phyloP scores from a whole-genome alignment of 2,113 vertebrate genomes.

The Setophaga petechia region DNA sequence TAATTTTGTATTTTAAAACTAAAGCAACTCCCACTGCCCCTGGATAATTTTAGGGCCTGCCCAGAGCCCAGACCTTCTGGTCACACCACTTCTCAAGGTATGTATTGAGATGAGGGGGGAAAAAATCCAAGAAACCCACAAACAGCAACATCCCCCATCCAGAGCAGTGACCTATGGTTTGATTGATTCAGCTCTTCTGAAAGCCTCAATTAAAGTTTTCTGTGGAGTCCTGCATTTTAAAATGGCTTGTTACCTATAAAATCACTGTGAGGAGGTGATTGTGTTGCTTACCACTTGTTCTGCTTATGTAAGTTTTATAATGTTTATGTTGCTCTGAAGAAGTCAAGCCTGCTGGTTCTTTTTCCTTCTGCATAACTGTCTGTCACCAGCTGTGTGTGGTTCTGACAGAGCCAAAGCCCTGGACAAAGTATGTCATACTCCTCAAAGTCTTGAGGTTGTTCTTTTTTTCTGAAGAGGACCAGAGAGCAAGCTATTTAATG shows the following conservation, averaged over 20 bases:
- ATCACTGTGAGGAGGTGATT: neutral
- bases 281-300: neutral
- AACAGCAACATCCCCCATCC: fast-evolving
- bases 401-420: neutral
- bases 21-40: neutral
- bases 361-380: neutral
- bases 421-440: neutral
- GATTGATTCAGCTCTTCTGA: neutral
- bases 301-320: neutral
- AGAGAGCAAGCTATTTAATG: neutral
- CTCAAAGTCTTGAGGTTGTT: neutral
- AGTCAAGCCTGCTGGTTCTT: neutral
- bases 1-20: slow-evolving; percentile 40
- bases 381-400: neutral
- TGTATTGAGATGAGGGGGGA: neutral
- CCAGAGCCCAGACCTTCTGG: neutral
- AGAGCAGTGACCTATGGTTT: neutral
- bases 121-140: neutral
- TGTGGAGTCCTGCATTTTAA: neutral
- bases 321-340: neutral
- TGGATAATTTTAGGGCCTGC: neutral
- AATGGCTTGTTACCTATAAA: neutral
- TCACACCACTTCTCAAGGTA: neutral
- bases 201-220: neutral
- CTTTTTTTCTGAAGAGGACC: neutral